Evolutionary conservation across 2,797 vertebrate genomes (phyloP), one percentile per base, ranked within the genome.

Genomic region (Triplophysa bombifrons): DNA sequence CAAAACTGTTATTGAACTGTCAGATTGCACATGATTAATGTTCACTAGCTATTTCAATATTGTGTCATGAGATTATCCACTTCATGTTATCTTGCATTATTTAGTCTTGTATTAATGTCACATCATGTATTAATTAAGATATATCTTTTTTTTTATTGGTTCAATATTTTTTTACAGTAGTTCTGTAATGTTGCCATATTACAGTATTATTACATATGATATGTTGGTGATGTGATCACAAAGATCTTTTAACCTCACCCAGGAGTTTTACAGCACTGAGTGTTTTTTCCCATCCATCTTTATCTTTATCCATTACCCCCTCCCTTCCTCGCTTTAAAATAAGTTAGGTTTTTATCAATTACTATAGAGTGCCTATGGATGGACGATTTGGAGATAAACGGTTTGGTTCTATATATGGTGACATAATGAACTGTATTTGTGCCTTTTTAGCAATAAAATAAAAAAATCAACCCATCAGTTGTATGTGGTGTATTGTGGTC

Each of bases 361-460:
- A 83, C 75, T 84, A 83, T 84, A 84, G 81, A 86, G 90, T 93
- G 90, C 92, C 93, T 92, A 86, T 89, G 68, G 82, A 81, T 85
- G 87, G 76, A 78, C 63, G 71, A 78, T 72, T 86, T 85, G 87
- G 85, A 84, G 87, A 84, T 84, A 46, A 85, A 61, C 46, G 48
- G 90, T 91, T 92, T 92, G 92, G 92, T 93, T 91, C 92, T 93
- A 91, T 88, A 91, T 87, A 84, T 84, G 85, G 74, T 76, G 82
- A 85, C 87, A 83, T 79, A 84, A 82, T 74, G 77, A 84, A 87
- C 90, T 93, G 89, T 94, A 91, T 90, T 91, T 87, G 92, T 94
- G 93, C 93, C 53, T 91, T 93, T 94, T 93, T 91, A 90, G 78
- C 91, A 93, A 94, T 93, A 89, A 92, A 93, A 91, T 72, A 61